Evolutionary conservation across 2,113 vertebrate species (phyloP).

Genomic region (Campylomormyrus numenius): DNA sequence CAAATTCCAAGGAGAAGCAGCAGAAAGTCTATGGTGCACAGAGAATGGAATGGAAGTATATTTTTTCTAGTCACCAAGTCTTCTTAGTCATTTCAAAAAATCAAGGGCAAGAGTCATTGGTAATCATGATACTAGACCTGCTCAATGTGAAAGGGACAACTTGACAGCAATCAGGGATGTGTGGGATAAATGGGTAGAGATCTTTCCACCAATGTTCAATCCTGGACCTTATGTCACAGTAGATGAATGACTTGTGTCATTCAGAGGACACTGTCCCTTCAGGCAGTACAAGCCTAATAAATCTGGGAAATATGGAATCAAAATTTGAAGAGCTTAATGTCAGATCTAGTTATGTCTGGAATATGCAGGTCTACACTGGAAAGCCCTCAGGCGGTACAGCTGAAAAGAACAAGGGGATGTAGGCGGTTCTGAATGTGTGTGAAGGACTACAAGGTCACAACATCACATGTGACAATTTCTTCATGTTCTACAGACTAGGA

Average conservation of each 20-base stretch:
- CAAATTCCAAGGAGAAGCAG: slow-evolving; percentile 23
- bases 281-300: slow-evolving; percentile 24
- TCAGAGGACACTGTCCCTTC: slow-evolving; percentile 20
- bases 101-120: slow-evolving; percentile 12
- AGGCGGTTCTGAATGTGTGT: neutral
- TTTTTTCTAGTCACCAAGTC: slow-evolving; percentile 19
- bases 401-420: slow-evolving; percentile 14
- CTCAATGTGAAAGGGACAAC: neutral
- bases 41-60: slow-evolving; percentile 16
- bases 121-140: slow-evolving; percentile 15
- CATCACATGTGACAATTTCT: neutral
- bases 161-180: slow-evolving; percentile 1
- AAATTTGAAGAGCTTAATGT: slow-evolving; percentile 28
- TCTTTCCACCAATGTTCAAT: neutral
- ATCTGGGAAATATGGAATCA: slow-evolving; percentile 19
- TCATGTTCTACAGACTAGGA: neutral
- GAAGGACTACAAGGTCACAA: neutral
- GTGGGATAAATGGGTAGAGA: neutral
- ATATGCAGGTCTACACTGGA: slow-evolving; percentile 25
- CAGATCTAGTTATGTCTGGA: slow-evolving; percentile 27
- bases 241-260: neutral
- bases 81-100: slow-evolving; percentile 9
- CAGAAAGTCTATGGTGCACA: slow-evolving; percentile 18
- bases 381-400: slow-evolving; percentile 20
- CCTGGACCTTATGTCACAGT: neutral